Base-by-base conservation (phyloP, 2,797 vertebrate genomes). In the Thripadectes ignobilis region DNA sequence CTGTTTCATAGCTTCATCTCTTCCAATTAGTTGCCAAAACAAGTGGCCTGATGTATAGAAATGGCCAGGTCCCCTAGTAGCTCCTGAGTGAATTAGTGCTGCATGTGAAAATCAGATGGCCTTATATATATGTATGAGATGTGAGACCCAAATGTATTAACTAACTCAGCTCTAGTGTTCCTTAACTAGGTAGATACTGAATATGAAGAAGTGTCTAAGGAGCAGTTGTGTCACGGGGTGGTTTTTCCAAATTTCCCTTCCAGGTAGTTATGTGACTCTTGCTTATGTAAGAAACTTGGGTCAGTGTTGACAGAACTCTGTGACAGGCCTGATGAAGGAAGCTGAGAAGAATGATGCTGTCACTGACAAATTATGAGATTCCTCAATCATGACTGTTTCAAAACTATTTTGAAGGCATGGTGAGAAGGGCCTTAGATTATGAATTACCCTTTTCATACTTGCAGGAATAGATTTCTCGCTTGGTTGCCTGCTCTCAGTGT, bases 361-460 rank as follows among this genome's bases (percentile, higher is more conserved):
- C 88, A 76, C 36, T 77, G 72, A 78, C 34, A 88, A 75, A 89
- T 82, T n/a, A 65, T 1, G 39, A 75, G 58, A 72, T 95, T 93
- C 80, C 36, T 90, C 62, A 63, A 6, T 92, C 79, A 29, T 55
- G 55, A 78, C 62, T 78, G n/a, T 83, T 95, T 80, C 88, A 92
- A 94, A 95, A 88, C 30, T 84, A 4, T 76, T 92, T 80, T 81
- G 73, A 95, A 93, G 23, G 46, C 92, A 85, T 90, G 51, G 55
- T 59, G 92, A 93, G 83, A 84, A 73, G 51, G 45, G 63, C 48
- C 58, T 88, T 92, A 73, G 77, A 85, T 96, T 95, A 94, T 95
- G 93, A 95, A 96, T 95, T 95, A 91, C 80, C 39, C 90, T 93
- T 93, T 96, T 95, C 67, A 88, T 94, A 39, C 67, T 92, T 82